These are phyloP conservation scores for Chelonoidis abingdonii DNA, from an alignment of 2,113 vertebrate species.

Conservation along the genomic window DNA sequence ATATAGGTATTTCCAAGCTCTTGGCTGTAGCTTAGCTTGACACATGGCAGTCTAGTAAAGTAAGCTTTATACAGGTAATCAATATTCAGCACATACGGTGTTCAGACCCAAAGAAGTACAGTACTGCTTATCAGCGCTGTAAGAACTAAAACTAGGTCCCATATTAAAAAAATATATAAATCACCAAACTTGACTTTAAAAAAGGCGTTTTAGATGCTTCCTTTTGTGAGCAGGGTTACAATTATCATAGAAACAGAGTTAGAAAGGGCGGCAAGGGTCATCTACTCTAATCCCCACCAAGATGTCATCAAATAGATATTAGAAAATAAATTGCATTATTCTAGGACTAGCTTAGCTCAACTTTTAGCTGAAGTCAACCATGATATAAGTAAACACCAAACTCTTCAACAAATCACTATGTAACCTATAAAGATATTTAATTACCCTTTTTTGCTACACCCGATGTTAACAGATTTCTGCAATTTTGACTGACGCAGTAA, in stretches of 20 bases:
- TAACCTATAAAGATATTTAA: slow-evolving; percentile 28
- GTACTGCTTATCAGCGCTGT: neutral
- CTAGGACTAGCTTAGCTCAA: neutral
- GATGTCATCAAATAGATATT: neutral
- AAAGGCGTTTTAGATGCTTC: neutral
- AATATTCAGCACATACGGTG: neutral
- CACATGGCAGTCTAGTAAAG: neutral
- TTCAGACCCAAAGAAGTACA: neutral
- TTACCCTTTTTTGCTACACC: slow-evolving; percentile 24
- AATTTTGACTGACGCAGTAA: slow-evolving; percentile 25
- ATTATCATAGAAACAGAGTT: neutral
- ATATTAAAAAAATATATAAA: neutral
- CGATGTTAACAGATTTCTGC: slow-evolving; percentile 19
- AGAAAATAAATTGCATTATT: slow-evolving; percentile 2
- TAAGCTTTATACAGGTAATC: neutral
- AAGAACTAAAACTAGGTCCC: neutral
- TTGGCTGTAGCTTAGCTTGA: neutral
- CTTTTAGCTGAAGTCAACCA: neutral
- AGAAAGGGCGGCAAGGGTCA: no score
- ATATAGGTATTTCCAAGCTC: neutral
- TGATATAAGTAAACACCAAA: neutral
- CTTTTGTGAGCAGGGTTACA: neutral
- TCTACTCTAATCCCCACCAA: no score
- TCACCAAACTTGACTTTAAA: neutral
- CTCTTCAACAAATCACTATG: slow-evolving; percentile 21